These are phyloP conservation scores for Sabatieria punctata DNA, from an alignment of 2,888 invertebrate species.

Conservation along the genomic window DNA sequence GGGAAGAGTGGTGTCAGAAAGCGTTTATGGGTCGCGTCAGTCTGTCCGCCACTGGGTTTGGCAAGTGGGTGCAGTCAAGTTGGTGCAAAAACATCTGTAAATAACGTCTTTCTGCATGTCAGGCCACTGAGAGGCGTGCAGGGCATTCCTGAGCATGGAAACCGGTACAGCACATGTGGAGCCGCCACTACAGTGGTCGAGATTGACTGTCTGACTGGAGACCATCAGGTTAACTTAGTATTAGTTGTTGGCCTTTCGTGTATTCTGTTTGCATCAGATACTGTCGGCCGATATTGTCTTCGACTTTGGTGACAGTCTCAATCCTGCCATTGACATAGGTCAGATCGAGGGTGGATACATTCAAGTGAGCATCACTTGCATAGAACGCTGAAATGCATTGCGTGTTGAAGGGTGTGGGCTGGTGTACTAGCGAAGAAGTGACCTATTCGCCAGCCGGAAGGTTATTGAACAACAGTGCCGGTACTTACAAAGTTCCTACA, in stretches of 20 bases:
- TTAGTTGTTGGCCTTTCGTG: background rate
- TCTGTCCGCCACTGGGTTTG: background rate
- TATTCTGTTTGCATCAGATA: constrained; percentile 39
- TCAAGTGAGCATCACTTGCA: constrained; percentile 38
- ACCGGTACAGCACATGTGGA: constrained; percentile 62
- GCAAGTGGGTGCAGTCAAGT: background rate
- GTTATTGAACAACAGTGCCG: constrained; percentile 65
- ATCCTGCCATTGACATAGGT: constrained; percentile 88
- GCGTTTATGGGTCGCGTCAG: background rate
- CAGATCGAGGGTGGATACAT: constrained; percentile 87
- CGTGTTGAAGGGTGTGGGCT: constrained; percentile 56
- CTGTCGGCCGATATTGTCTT: constrained; percentile 77
- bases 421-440: constrained; percentile 69
- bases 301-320: constrained; percentile 83
- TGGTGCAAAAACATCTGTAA: no score
- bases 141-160: background rate
- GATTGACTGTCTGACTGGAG: constrained; percentile 79
- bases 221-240: constrained; percentile 48
- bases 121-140: background rate
- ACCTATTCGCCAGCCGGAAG: constrained; percentile 64
- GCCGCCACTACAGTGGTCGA: constrained; percentile 70
- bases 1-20: constrained; percentile 44
- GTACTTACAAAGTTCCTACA: constrained; percentile 77
- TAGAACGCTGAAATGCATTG: background rate
- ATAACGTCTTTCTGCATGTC: no score